Evolutionary conservation across 2,797 vertebrate genomes (phyloP).

Genomic region (Nothura maculosa): DNA sequence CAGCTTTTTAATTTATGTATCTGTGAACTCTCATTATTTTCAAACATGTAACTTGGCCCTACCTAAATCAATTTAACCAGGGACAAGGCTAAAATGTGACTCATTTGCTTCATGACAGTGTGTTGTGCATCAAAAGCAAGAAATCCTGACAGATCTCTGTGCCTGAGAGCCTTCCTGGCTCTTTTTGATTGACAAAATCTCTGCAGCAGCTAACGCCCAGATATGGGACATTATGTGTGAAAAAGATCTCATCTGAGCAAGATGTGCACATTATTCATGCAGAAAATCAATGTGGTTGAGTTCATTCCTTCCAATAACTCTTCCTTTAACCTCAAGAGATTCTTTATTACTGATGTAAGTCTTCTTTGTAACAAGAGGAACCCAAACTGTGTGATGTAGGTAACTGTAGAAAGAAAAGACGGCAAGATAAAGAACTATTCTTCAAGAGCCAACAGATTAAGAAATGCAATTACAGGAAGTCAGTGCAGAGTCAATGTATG

Average conservation of each 20-base stretch:
- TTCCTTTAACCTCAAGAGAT: neutral
- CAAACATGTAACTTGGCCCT: constrained; percentile 67
- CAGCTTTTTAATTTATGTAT: constrained; percentile 70
- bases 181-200: constrained; percentile 83
- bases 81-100: constrained; percentile 54
- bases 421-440: neutral
- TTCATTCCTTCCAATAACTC: neutral
- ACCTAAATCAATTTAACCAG: constrained; percentile 72
- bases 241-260: neutral
- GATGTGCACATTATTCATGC: neutral
- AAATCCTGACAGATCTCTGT: constrained; percentile 75
- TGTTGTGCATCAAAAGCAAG: constrained; percentile 59
- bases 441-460: neutral
- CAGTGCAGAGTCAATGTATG: neutral
- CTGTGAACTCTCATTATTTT: constrained; percentile 74
- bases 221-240: neutral
- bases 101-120: constrained; percentile 65
- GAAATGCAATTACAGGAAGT: neutral
- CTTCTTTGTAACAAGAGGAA: neutral
- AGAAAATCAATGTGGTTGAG: neutral
- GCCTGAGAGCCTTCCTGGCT: constrained; percentile 72
- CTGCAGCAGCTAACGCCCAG: constrained; percentile 39
- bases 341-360: neutral
- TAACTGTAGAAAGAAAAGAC: neutral
- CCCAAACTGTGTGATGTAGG: neutral